Base-by-base conservation (phyloP, 2,113 vertebrate species). In the Percopsis transmontana region DNA sequence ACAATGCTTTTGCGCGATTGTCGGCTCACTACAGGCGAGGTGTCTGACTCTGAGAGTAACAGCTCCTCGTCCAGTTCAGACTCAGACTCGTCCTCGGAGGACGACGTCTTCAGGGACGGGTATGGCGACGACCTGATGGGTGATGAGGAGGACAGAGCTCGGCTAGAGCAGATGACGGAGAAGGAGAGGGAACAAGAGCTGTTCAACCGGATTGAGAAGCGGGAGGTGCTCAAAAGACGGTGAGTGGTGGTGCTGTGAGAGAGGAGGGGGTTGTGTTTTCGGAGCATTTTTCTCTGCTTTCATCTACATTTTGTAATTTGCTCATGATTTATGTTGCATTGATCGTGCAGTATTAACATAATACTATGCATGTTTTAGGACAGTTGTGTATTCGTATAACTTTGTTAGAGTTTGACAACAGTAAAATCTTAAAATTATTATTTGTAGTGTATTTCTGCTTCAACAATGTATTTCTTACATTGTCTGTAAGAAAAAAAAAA, bases 51-150 rank as follows among this genome's bases (percentile, higher is more conserved):
- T 0, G 97, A 99, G 66, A 98, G 95, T 90, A 99, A 98, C 91
- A 98, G 95, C 70, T 98, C 96, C 0, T 98, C 96, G 45, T 97
- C 96, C 80, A 98, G 96, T 79, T 97, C 96, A 0, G 97, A 98
- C 79, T 98, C 97, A 0, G 96, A 98, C 68, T 95, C 95, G 44
- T 97, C 97, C 1, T 98, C 96, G 0, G 97, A 99, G 86, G 97
- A 99, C 58, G 97, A 98, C 16, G 96, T 96, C 63, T 99, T 99
- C 80, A 94, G 94, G 38, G 97, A 99, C 70, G 96, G 96, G 13
- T 99, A 99, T 18, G 97, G 95, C 47, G 97, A 99, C 41, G 97
- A 99, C 72, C 82, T 98, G 67, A 99, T 99, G 97, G 97, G 97
- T 38, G 97, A 99, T 68, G 97, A 97, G 15, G 97, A 98, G 82